Base-by-base conservation (phyloP, 2,888 invertebrate species). In the Chelonus formosanus region DNA sequence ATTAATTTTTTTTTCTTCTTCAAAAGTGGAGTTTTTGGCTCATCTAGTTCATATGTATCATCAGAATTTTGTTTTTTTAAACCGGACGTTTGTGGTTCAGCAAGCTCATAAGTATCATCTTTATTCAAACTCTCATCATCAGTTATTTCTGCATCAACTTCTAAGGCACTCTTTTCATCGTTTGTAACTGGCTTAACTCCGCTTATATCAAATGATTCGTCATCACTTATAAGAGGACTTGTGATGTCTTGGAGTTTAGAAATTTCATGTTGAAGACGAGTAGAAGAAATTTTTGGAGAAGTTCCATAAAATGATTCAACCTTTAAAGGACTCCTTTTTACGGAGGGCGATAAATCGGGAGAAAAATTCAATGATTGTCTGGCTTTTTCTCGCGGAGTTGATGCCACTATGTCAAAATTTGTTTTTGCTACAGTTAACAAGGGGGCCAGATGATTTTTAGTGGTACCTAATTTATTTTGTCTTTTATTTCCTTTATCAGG, bases 341-440 rank as follows among this genome's bases (percentile, higher is more conserved):
- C 10, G 0, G 8, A 53, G 0, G 67, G 55, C 31, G 69, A 63
- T 10, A 69, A 60, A n/a, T 66, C 56, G 3, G 71, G 68, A 2
- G 72, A 70, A 2, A 75, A 63, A 63, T 72, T 70, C 43, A 70
- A 56, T 1, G 71, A 68, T 4, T 71, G 64, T 3, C 71, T 65
- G 52, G 70, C 68, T 40, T 64, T 66, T 5, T 73, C 71, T 32
- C 70, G 63, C 2, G 74, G 74, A 0, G 74, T 75, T 6, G 74
- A 70, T 45, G 70, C 63, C 6, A 67, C 32, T 7, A 72, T 45
- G 4, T 53, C 57, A n/a, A 10, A 40, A 6, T 10, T 62, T 3
- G 34, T 55, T 5, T 32, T 53, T 0, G 3, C 6, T 35, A 44
- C 59, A 34, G 20, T 20, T 20, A 2, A 20, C 20, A 20, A 20